Percentiles rank a stretch among this genome's conserved stretches.
phyloP scores from a whole-genome alignment of 2,797 vertebrate genomes.

The Pseudotriccus pelzelni region DNA sequence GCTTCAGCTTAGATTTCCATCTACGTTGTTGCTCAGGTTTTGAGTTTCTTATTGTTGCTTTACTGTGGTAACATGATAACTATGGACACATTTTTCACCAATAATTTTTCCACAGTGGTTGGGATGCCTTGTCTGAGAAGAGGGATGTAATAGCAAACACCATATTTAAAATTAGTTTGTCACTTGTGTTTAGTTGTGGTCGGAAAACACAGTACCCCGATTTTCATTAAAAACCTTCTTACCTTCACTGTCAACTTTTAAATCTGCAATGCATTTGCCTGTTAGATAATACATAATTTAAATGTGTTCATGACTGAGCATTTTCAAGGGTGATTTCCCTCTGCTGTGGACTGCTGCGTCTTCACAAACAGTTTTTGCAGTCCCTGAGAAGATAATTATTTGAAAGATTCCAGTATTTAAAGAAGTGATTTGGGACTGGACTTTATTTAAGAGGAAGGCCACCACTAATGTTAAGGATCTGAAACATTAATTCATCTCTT shows the following conservation, averaged over 20 bases:
- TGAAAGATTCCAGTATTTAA: neutral
- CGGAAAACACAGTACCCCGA: neutral
- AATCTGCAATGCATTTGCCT: neutral
- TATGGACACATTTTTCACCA: neutral
- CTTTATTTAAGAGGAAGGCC: neutral
- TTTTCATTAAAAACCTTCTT: neutral
- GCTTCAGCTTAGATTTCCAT: constrained; percentile 38
- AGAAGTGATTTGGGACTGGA: neutral
- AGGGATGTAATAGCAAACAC: neutral
- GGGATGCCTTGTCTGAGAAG: neutral
- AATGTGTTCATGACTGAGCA: neutral
- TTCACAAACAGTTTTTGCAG: neutral
- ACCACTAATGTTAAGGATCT: neutral
- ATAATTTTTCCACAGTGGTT: neutral
- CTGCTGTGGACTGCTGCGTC: neutral
- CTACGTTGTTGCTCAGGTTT: neutral
- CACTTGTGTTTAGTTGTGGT: neutral
- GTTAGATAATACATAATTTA: neutral
- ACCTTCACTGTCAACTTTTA: neutral
- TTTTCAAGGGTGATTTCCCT: neutral
- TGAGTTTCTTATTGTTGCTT: constrained; percentile 26
- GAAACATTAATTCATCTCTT: neutral
- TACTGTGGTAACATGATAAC: neutral
- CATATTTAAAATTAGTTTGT: neutral
- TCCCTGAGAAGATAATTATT: neutral